These are phyloP conservation scores for Trichopoda pennipes DNA, from an alignment of 2,888 invertebrate species.

Conservation along the genomic window DNA sequence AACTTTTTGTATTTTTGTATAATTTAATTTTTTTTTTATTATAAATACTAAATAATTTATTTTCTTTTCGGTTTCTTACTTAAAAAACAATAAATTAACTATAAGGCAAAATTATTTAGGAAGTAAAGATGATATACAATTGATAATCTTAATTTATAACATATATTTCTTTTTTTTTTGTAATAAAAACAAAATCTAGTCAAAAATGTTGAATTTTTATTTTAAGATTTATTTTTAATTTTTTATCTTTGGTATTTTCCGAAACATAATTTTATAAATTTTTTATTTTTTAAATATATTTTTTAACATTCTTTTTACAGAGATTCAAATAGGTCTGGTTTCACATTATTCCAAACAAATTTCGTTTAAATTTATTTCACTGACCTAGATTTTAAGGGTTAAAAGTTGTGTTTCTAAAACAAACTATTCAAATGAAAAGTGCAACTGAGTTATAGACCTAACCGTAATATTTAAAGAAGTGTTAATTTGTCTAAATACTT, in stretches of 20 bases:
- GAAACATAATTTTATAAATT: conserved; percentile 23
- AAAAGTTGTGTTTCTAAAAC: too few relatives aligned
- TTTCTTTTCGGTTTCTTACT: conserved; percentile 25
- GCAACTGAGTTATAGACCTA: too few relatives aligned
- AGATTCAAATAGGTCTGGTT: conserved; percentile 23
- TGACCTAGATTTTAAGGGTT: too few relatives aligned
- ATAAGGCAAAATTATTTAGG: conserved; percentile 73
- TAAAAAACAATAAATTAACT: conserved; percentile 63
- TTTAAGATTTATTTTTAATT: conserved; percentile 19
- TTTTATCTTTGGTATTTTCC: conserved; percentile 62
- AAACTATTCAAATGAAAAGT: too few relatives aligned
- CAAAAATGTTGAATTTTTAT: conserved; percentile 19
- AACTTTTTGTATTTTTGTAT: conserved; percentile 52
- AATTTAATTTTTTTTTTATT: conserved; percentile 46
- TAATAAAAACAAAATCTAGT: conserved; percentile 32
- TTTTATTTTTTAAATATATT: conserved; percentile 14
- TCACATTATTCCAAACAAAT: too few relatives aligned
- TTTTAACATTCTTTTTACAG: conserved; percentile 25
- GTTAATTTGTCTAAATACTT: too few relatives aligned
- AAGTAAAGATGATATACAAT: conserved; percentile 58
- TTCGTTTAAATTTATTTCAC: too few relatives aligned
- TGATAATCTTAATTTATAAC: conserved; percentile 47
- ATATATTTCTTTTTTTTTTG: conserved; percentile 48
- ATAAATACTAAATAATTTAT: conserved; percentile 8
- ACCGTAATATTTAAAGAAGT: too few relatives aligned